Conservation (phyloP, 2,888 invertebrate genomes). For the Callimorpha dominula region DNA sequence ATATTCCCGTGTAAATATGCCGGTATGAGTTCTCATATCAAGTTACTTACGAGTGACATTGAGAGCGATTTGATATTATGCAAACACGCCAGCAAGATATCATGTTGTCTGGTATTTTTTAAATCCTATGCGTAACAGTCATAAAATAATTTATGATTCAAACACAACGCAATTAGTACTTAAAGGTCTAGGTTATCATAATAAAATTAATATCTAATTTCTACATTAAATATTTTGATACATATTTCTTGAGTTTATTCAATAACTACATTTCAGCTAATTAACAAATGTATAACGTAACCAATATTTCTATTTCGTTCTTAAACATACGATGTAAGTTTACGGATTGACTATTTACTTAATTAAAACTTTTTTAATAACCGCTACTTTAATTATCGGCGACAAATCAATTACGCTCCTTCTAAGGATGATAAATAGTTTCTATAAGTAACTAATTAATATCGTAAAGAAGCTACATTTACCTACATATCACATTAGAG, state of each 20-base stretch:
- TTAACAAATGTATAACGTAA: too few species aligned
- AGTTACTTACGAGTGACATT: slow-evolving; percentile 27
- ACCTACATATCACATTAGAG: neutral
- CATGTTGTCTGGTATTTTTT: slow-evolving; percentile 31
- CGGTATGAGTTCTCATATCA: slow-evolving; percentile 30
- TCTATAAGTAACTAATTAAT: neutral
- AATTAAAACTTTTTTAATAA: neutral
- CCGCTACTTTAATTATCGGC: neutral
- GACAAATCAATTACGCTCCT: neutral
- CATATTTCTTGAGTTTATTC: neutral
- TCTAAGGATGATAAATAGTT: neutral
- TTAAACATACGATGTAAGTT: too few species aligned
- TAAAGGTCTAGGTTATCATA: slow-evolving; percentile 56
- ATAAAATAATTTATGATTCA: slow-evolving; percentile 34
- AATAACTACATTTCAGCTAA: neutral
- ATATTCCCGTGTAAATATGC: slow-evolving; percentile 27
- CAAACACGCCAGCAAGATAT: slow-evolving; percentile 32
- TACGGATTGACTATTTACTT: neutral
- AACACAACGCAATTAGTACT: neutral
- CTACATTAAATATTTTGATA: slow-evolving; percentile 5
- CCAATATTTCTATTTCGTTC: too few species aligned
- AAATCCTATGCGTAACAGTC: slow-evolving; percentile 40
- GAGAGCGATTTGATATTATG: slow-evolving; percentile 28
- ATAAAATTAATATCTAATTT: slow-evolving; percentile 12
- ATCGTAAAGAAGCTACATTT: neutral